Base-by-base conservation (phyloP, 2,888 invertebrate species). In the Catocala fraxini region DNA sequence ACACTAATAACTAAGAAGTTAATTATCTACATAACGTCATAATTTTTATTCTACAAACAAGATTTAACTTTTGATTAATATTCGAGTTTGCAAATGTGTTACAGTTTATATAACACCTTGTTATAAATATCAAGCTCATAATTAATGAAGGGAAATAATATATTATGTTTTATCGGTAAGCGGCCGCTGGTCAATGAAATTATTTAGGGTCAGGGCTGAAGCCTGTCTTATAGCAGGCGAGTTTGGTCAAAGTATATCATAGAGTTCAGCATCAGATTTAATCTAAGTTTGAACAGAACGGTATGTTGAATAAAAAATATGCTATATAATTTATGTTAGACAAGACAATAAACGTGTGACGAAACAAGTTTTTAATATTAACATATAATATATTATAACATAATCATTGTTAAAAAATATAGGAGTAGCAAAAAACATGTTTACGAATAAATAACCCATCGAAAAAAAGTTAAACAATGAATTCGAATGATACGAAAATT, bases 161-260 rank as follows among this genome's bases (percentile, higher is more conserved):
- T 69, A 57, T 72, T 51, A 48, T 49, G 10, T 25, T 48, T 25
- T 25, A 59, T 15, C 61, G 56, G 51, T 57, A 35, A 43, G 6
- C 51, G 13, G 52, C 41, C 15, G 13, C 35, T 15, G 51, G 45
- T 55, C 42, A 51, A 51, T 13, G 1, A 12, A 63, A 25, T 62
- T 35, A 15, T 63, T 51, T 65, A 55, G 53, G 71, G 62, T 74
- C 78, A 77, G 39, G 71, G 60, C 13, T 64, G 12, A 6, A 53
- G 11, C 9, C 33, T 39, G 59, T 52, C 33, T 56, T 15, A 13
- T 41, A 6, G 54, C 62, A 59, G 55, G 56, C 35, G 25, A 7
- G 11, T 62, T 63, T 25, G 46, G 49, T 49, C 49, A 54, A 49
- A 11, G 15, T 15, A 15, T 15, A 15, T 15, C 15, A 15, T 15